Evolutionary conservation across 2,888 invertebrate genomes (phyloP), one percentile per base, ranked within the genome.

Genomic region (Belgica antarctica): DNA sequence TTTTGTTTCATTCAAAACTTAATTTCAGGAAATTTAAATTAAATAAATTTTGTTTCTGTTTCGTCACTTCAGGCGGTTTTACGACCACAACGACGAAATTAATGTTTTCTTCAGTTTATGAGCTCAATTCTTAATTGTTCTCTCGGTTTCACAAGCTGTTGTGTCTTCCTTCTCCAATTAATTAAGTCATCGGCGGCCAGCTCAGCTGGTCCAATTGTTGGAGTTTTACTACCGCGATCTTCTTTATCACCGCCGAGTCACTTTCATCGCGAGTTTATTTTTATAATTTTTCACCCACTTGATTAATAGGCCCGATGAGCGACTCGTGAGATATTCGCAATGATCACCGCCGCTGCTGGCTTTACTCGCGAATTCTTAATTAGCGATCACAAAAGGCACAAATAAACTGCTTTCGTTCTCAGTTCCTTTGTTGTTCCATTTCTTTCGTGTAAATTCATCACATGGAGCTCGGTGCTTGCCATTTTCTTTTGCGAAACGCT

Each of bases 371-470:
- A 41, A 12, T 52, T 17, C 52, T 22, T 7, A 52, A 52, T 52
- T 41, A 7, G 41, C n/a, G 41, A n/a, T 17, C 52, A 52, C 52
- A 52, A 52, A 52, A 52, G 52, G 7, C 17, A 4, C 7, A 52
- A 12, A 22, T 22, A 8, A 22, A 17, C 22, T 59, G 4, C n/a
- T 4, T 59, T 59, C 3, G 59, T 27, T 22, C 59, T 15, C 59
- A 8, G 24, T 15, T 22, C 25, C 52, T 52, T 59, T 19, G 19
- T 59, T 59, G 59, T 59, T 19, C 59, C 59, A 59, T 59, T 59
- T 59, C 59, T 52, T 52, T 52, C 52, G 17, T 22, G 17, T 12
- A 22, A 52, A 52, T 19, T 52, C 52, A 41, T 5, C 52, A 52
- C 22, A 22, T 19, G 52, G 22, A 52, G 22, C 52, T 52, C 52